A percentile compares a stretch with the other conserved stretches of the same genome.
Evolutionary conservation across 2,797 vertebrate species (phyloP).

Genomic region (Morus bassanus): DNA sequence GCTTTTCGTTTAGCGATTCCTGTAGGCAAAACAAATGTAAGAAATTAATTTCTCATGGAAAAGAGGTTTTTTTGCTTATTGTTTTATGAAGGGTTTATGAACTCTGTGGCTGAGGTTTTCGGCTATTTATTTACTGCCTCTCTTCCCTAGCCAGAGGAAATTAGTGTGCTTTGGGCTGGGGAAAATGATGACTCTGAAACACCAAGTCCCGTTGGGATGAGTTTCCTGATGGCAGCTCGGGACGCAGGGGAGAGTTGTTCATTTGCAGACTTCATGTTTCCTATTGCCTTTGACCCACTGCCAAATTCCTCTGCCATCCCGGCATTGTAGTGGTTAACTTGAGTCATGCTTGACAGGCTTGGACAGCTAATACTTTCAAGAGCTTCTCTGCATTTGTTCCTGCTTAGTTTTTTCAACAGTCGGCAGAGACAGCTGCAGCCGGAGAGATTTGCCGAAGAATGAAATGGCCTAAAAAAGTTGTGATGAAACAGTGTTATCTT

Average conservation of each 20-base stretch:
- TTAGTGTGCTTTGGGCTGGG: not conserved
- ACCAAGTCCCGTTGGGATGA: not conserved
- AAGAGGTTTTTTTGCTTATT: not conserved
- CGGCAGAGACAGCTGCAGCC: conserved; percentile 15
- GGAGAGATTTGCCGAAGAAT: not conserved
- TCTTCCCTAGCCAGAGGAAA: not conserved
- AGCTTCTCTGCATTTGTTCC: conserved; percentile 26
- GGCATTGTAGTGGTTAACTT: not conserved
- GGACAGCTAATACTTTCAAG: conserved; percentile 10
- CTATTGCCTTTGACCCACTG: not conserved
- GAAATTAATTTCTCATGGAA: not conserved
- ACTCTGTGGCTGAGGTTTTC: not conserved
- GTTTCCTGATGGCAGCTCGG: not conserved
- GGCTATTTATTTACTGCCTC: not conserved
- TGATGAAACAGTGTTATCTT: conserved; percentile 38
- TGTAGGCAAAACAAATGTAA: not conserved
- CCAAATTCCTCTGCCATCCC: not conserved
- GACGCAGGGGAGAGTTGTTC: not conserved
- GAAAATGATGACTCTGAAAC: not conserved
- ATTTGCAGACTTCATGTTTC: not conserved
- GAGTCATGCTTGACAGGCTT: not conserved
- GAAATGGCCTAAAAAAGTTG: not conserved
- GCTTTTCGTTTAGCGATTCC: not conserved
- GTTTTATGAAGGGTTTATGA: conserved; percentile 10
- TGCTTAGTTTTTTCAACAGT: not conserved